Evolutionary conservation across 1,140 invertebrate genomes (phyloP), one percentile per base, ranked within the genome.

Genomic region (Zophobas morio): DNA sequence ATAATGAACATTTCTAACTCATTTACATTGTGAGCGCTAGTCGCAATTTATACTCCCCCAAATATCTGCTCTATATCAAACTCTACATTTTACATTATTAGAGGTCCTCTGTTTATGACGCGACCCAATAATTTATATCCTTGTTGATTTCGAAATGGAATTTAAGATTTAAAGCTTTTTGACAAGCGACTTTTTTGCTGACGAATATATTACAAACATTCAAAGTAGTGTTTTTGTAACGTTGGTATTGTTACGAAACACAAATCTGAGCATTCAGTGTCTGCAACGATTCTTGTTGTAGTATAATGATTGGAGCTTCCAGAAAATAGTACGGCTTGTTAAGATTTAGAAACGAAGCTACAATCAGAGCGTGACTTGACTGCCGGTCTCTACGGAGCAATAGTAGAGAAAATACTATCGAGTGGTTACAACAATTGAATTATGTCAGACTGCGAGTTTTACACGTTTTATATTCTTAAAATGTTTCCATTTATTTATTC

Each of bases 1-100:
- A 82, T 82, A 83, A 83, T 83, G 82, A 82, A 82, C 81, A 77
- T 78, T 83, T 81, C 80, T 80, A 78, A 78, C 80, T 82, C 79
- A 81, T 82, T 83, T 81, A 81, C 82, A 83, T 81, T 79, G 74
- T 73, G 70, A 74, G 73, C 70, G 75, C 51, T 70, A 56, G 71
- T 73, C 71, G 49, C 71, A 56, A 56, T 73, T 73, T 73, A 73
- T 73, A 54, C 71, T 54, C 39, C 49, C 71, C 36, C 71, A 32
- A 73, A 73, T 73, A 73, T 73, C 71, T 73, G 71, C 49, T 73
- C 36, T 73, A 73, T 73, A 54, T 73, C 71, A 73, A 73, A 73
- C 51, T 72, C 49, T 56, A 73, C 54, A 6, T 53, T 56, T 56
- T 56, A 35, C 47, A 72, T 72, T 72, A 72, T 72, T 56, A 73